A percentile compares a stretch with the other conserved stretches of the same genome.
Conservation (phyloP, 2,113 vertebrate species). For the Alethe castanea region DNA sequence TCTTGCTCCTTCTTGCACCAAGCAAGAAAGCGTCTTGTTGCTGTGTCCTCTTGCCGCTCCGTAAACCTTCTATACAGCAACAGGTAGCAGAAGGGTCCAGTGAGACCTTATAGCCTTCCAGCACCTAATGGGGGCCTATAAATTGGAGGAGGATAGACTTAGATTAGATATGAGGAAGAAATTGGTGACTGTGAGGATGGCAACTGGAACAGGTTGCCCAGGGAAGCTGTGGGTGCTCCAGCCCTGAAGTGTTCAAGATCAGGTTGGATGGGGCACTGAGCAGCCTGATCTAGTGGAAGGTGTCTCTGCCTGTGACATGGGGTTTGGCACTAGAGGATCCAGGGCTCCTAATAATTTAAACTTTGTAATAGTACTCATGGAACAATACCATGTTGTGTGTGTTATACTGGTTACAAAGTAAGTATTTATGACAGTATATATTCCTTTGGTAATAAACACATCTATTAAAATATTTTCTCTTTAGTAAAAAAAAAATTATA, state of each 20-base stretch:
- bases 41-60: too few species aligned
- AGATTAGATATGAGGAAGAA: neutral
- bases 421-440: neutral
- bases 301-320: neutral
- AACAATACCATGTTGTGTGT: neutral
- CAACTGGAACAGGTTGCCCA: neutral
- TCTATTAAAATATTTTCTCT: neutral
- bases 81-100: neutral
- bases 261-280: neutral
- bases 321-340: neutral
- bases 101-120: neutral
- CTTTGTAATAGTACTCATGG: neutral
- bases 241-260: neutral
- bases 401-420: neutral
- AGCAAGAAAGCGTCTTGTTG: too few species aligned
- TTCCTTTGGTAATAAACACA: neutral
- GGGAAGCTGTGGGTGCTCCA: neutral
- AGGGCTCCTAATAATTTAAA: neutral
- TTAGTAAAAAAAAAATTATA: neutral
- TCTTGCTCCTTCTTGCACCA: too few species aligned
- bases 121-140: neutral
- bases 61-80: too few species aligned
- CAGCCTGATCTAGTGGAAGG: neutral
- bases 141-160: neutral
- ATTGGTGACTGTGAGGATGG: neutral